These are phyloP conservation scores for Triplophysa rosa DNA, from an alignment of 2,113 vertebrate species.

Conservation along the genomic window DNA sequence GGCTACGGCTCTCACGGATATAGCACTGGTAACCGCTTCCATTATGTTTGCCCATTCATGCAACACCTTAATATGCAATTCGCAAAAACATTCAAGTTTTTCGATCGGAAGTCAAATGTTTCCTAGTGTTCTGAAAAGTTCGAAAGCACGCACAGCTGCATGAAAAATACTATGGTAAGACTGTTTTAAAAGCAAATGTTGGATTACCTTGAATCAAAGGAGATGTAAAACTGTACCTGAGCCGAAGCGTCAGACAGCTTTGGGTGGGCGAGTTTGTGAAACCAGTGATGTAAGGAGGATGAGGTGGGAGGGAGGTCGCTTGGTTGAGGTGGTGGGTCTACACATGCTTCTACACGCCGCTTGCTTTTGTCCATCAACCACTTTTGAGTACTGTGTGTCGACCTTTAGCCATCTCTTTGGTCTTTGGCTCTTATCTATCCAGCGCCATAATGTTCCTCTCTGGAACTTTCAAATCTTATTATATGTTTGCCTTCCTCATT, in stretches of 20 bases:
- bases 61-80: neutral
- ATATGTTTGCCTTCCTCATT: neutral
- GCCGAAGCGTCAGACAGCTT: no score
- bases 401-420: constrained; percentile 4
- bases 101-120: no score
- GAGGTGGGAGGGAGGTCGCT: constrained; percentile 49
- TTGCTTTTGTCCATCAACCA: constrained; percentile 62
- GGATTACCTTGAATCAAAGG: neutral
- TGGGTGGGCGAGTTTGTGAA: constrained; percentile 5
- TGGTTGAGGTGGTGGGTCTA: constrained; percentile 45
- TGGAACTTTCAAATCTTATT: neutral
- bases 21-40: constrained; percentile 82
- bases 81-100: neutral
- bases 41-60: neutral
- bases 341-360: constrained; percentile 52
- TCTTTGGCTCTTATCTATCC: neutral
- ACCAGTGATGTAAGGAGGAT: constrained; percentile 38
- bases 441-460: neutral
- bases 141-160: neutral
- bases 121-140: neutral
- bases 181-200: neutral
- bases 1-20: constrained; percentile 96
- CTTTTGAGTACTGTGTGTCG: constrained; percentile 40
- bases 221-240: no score
- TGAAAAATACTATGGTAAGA: neutral